A percentile compares a stretch with the other conserved stretches of the same genome.
Evolutionary conservation across 1,140 invertebrate species (phyloP).

Genomic region (Brachionus koreanus): DNA sequence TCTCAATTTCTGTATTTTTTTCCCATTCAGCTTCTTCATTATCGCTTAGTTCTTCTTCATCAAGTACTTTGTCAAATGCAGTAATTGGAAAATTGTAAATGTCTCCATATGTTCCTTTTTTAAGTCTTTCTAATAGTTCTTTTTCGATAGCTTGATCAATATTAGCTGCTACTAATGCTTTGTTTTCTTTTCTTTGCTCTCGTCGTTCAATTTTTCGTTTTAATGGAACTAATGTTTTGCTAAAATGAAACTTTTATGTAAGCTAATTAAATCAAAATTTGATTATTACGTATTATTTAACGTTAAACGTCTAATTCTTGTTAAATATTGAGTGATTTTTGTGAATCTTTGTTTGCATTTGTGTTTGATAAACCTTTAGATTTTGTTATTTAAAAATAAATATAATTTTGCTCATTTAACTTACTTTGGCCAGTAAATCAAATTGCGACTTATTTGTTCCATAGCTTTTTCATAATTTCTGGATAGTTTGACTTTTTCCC

Average conservation of each 20-base stretch:
- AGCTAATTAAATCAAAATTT: background rate
- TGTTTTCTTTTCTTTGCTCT: slow-evolving; percentile 58
- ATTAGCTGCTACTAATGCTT: slow-evolving; percentile 88
- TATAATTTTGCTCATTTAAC: slow-evolving; percentile 60
- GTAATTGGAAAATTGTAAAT: slow-evolving; percentile 92
- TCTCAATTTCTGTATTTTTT: slow-evolving; percentile 60
- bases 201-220: slow-evolving; percentile 35
- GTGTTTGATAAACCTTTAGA: slow-evolving; percentile 50
- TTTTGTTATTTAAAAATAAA: background rate
- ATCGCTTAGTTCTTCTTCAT: slow-evolving; percentile 62
- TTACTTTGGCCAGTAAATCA: slow-evolving; percentile 63
- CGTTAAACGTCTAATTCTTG: slow-evolving; percentile 87
- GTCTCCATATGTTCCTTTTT: slow-evolving; percentile 89
- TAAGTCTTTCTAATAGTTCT: slow-evolving; percentile 84
- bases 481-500: slow-evolving; percentile 86
- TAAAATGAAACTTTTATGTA: background rate
- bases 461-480: slow-evolving; percentile 90
- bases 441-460: slow-evolving; percentile 90
- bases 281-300: slow-evolving; percentile 70
- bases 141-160: slow-evolving; percentile 94
- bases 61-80: slow-evolving; percentile 78
- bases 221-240: slow-evolving; percentile 32
- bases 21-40: slow-evolving; percentile 69
- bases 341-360: slow-evolving; percentile 80
- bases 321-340: slow-evolving; percentile 93